Evolutionary conservation across 2,113 vertebrate genomes (phyloP), one percentile per base, ranked within the genome.

Genomic region (Caranx melampygus): DNA sequence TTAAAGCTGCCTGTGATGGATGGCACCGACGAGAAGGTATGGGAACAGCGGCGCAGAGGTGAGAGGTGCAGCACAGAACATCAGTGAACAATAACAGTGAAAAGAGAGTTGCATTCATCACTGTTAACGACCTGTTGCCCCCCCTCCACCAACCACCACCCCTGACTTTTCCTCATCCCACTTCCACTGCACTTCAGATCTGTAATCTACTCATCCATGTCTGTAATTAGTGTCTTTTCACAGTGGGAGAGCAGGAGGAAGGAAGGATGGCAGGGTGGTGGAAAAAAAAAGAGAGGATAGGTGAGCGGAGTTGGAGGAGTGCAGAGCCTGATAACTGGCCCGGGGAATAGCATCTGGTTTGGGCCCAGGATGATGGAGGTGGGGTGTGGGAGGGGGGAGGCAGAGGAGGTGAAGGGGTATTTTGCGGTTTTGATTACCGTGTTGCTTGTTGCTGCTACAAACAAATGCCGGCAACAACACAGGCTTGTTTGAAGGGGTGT

Each of bases 141-240:
- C 75, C 85, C 26, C 26, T 26, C 26, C 26, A 26, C 26, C 42
- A 60, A 60, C 84, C 79, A 62, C 89, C 81, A 67, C 75, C 85
- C 66, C 61, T 76, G 71, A 86, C 78, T 85, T 87, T 66, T 90
- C 79, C 87, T 79, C 75, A 77, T 89, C 85, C 88, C 80, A 87
- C 85, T 82, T 86, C 89, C 87, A 89, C 87, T 79, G 84, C 88
- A 31, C 79, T 72, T 76, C 74, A 83, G 86, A 91, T 90, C 93
- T 94, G 87, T 94, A 94, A 94, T 95, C 91, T 92, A 58, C 84
- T 88, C 83, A 76, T 86, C 85, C 88, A 15, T 90, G 90, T 84
- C 92, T 94, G 92, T 95, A 95, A 94, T 94, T 95, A 94, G 92
- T 75, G 85, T 58, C 64, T 89, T 82, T 81, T 91, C 93, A 49